Percentiles rank a stretch among this genome's conserved stretches.
These are phyloP conservation scores for Ormyrus labotus DNA, from an alignment of 2,888 invertebrate species.

Conservation along the genomic window DNA sequence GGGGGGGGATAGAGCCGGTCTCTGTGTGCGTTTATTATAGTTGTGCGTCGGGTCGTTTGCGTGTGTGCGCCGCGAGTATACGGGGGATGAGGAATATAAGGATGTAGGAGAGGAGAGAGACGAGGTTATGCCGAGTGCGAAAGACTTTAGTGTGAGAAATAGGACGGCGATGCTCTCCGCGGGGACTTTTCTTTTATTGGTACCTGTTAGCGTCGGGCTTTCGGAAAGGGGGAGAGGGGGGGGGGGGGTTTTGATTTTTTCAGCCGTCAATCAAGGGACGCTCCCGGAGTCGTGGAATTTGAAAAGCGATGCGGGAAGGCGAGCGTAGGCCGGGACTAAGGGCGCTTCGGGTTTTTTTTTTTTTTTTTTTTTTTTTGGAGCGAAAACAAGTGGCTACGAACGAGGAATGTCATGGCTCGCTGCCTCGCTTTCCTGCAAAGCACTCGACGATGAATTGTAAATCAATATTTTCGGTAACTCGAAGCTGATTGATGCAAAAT, in stretches of 20 bases:
- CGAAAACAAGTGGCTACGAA: neutral
- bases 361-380: neutral
- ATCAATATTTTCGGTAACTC: too few species aligned
- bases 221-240: neutral
- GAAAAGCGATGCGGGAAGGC: neutral
- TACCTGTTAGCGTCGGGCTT: too few species aligned
- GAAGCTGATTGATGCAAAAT: neutral
- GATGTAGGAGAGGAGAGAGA: slow-evolving; percentile 1
- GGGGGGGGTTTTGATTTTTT: neutral
- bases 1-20: neutral
- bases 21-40: too few species aligned
- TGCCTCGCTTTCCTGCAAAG: too few species aligned
- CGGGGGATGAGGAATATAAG: slow-evolving; percentile 12
- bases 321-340: neutral
- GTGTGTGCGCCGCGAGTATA: too few species aligned
- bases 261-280: neutral
- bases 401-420: too few species aligned
- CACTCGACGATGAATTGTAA: too few species aligned
- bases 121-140: slow-evolving; percentile 8
- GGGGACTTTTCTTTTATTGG: too few species aligned
- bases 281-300: neutral
- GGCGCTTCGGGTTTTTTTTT: neutral
- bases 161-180: slow-evolving; percentile 24
- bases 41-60: too few species aligned
- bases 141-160: slow-evolving; percentile 42